Evolutionary conservation across 1,140 invertebrate genomes (phyloP), one percentile per base, ranked within the genome.

Genomic region (Papilio glaucus): DNA sequence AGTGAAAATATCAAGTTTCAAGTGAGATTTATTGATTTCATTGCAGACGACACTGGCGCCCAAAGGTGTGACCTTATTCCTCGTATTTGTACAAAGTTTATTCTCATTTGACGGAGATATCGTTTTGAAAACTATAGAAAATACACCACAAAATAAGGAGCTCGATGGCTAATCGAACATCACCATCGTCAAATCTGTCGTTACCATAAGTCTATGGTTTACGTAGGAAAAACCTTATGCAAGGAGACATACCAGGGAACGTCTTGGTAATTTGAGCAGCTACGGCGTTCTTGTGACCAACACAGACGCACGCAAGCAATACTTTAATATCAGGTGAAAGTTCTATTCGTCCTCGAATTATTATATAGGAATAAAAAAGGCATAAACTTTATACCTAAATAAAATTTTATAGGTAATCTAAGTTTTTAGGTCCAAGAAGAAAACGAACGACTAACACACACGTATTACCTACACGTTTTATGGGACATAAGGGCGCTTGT

Each of bases 21-120:
- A 2, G 29, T 33, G 6, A 33, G 6, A 33, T 53, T 53, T 53
- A 24, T 53, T 53, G 49, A 53, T 53, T 18, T 24, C 10, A 53
- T 53, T 53, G 49, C 49, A 13, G 49, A 26, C 1, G 1, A 53
- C 24, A 24, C 18, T 21, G 49, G 21, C 18, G 45, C 21, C 21
- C 21, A 53, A 53, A 53, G 24, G 49, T 53, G 21, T 24, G 49
- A 53, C 49, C 18, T 53, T 53, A 21, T 53, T 53, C 21, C 45
- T 49, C 49, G 4, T 53, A 12, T 53, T 53, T 24, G 49, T 53
- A 53, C 6, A 21, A 53, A 0, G 10, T 21, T 18, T 3, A 9
- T 3, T 9, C 4, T 53, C 18, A 21, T 49, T 53, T 8, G 21
- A 24, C 18, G 8, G 3, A 21, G 18, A 9, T 8, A 53, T 53